Percentiles rank a stretch among this genome's conserved stretches.
These are phyloP conservation scores for Ia io DNA, from an alignment of 2,113 vertebrate species.

Conservation along the genomic window DNA sequence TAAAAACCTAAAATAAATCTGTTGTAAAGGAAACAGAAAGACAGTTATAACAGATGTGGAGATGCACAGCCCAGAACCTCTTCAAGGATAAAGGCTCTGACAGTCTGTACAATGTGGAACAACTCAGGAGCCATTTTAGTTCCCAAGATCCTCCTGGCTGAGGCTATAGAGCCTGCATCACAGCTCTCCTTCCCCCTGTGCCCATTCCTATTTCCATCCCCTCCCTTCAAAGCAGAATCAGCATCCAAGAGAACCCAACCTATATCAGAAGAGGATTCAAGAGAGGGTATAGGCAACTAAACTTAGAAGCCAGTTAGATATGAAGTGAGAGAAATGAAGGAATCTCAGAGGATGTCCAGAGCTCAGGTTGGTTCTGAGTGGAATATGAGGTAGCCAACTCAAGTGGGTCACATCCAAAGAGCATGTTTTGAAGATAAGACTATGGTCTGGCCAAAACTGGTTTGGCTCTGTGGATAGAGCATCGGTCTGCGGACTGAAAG, in stretches of 20 bases:
- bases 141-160: neutral
- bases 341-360: neutral
- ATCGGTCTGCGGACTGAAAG: too few relatives aligned
- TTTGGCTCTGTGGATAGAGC: too few relatives aligned
- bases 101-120: neutral
- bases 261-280: neutral
- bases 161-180: neutral
- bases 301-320: neutral
- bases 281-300: neutral
- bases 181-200: neutral
- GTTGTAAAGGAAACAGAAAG: constrained; percentile 1
- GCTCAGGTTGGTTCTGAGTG: neutral
- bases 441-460: too few relatives aligned
- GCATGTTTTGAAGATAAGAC: neutral
- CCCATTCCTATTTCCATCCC: neutral
- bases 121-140: neutral
- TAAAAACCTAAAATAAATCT: neutral
- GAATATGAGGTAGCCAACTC: neutral
- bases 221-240: neutral
- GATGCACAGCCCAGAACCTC: neutral
- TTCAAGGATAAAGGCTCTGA: neutral
- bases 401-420: neutral
- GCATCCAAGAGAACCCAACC: neutral
- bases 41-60: neutral
- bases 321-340: neutral